Base-by-base conservation (phyloP, 2,113 vertebrate species). In the Callochromis pleurospilus region DNA sequence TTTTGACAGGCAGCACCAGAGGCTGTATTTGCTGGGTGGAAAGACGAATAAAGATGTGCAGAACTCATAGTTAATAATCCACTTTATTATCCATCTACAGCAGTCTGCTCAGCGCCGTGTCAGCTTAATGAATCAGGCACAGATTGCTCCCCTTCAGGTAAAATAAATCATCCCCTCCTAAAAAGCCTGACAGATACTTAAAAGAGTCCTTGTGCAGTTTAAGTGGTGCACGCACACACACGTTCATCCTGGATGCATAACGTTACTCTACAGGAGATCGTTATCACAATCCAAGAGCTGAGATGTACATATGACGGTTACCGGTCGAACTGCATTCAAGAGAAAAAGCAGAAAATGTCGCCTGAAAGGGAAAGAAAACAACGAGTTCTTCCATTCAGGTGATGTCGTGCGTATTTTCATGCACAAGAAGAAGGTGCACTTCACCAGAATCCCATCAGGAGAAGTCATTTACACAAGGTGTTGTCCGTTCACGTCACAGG, bases 91-190 rank as follows among this genome's bases (percentile, higher is more conserved):
- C 10, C 11, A 17, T 65, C 73, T 38, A 73, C 14, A 86, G 62
- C 40, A 75, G 31, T 31, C 10, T 15, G 3, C 15, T 80, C 19
- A 31, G 9, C 6, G 17, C 51, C 7, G 3, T 62, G 86, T 68
- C 81, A 17, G 51, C 49, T 17, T 53, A 47, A 83, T 88, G 33
- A 75, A 4, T 29, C 58, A 26, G 83, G 86, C 6, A 33, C 10
- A 42, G 24, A 33, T 80, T 49, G 9, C 19, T 60, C 26, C 47
- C 19, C 45, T 49, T 7, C 2, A 86, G 77, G 36, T 51, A 31
- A 73, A 60, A 21, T 77, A n/a, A 88, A 85, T 90, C 31, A 86
- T 88, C 31, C 5, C 9, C 31, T 56, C 14, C 24, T 82, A 38
- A 83, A 83, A 70, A 45, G 7, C 42, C 75, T 88, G 89, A 60